Percentiles rank a stretch among this genome's conserved stretches.
These are phyloP conservation scores for Leptoteleia sp. DNA, from an alignment of 1,140 invertebrate genomes.

Conservation along the genomic window DNA sequence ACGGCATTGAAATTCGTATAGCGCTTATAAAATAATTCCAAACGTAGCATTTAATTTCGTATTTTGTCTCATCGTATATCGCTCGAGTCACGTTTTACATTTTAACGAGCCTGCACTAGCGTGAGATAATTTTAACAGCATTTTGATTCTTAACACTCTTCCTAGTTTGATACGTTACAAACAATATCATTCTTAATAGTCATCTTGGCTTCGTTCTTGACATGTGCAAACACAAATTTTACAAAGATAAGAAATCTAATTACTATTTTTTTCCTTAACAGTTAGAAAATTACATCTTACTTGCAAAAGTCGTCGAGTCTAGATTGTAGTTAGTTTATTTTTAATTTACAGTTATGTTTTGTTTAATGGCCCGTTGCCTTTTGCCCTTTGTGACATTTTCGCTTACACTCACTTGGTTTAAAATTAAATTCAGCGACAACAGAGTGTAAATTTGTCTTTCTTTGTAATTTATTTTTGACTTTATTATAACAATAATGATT, in stretches of 20 bases:
- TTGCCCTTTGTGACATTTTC: neutral
- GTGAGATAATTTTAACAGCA: conserved; percentile 22
- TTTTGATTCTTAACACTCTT: conserved; percentile 5
- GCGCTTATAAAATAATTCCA: neutral
- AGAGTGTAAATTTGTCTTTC: too few species aligned
- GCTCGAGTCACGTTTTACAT: too few species aligned
- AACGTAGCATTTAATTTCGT: too few species aligned
- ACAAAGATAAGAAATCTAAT: conserved; percentile 13
- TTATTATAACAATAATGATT: too few species aligned
- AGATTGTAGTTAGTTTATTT: conserved; percentile 32
- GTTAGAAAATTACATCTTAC: conserved; percentile 13
- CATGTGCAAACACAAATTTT: conserved; percentile 4
- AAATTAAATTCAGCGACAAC: too few species aligned
- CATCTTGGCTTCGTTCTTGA: neutral
- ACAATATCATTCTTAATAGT: conserved; percentile 22
- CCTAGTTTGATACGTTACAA: conserved; percentile 14
- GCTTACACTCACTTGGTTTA: neutral
- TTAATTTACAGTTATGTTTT: conserved; percentile 33
- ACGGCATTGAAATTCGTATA: neutral
- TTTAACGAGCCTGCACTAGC: neutral
- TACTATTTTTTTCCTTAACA: conserved; percentile 15
- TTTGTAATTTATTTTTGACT: neutral
- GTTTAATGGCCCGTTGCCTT: conserved; percentile 24
- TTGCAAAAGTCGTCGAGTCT: conserved; percentile 4
- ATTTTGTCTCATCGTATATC: too few species aligned